Evolutionary conservation across 2,888 invertebrate species (phyloP), one percentile per base, ranked within the genome.

Genomic region (Aplocera efformata): DNA sequence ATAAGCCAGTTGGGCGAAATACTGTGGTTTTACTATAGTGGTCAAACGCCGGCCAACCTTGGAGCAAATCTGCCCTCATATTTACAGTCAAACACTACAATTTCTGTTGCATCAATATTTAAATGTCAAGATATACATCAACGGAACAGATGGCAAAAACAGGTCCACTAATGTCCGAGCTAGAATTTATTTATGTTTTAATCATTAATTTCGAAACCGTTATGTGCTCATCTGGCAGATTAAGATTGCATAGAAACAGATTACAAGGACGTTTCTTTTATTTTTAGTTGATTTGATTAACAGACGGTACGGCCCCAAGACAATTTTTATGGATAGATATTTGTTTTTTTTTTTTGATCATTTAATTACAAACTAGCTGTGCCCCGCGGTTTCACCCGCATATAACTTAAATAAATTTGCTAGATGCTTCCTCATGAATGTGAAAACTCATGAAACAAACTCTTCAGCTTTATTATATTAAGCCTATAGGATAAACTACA

Each of bases 131-230:
- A 31, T 34, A 34, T 34, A 34, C 35, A 35, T 35, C 35, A 36
- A 38, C 42, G 42, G 42, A 32, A 43, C 36, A 42, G 37, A 50
- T 43, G 39, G 39, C 27, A 39, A 30, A 42, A 53, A 48, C 51
- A 52, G 46, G 42, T 47, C 38, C 22, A 32, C 32, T 41, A 48
- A 48, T 41, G 31, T 43, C 39, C 23, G 35, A 33, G 32, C 13
- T 17, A 17, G 13, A 17, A 35, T 44, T 45, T 41, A 37, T 43
- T 42, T 46, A 48, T 55, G 57, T 55, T 55, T 48, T 48, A 51
- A 46, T 54, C 50, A 54, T 57, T 41, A 51, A 40, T 55, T 53
- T 46, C 42, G 42, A 47, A 51, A 57, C 46, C 25, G 35, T 33
- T 43, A 36, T 46, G 51, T 42, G 33, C 17, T 38, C 42, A 37